Percentiles rank a stretch among this genome's conserved stretches.
Conservation (phyloP, 2,888 invertebrate species). For the Andrena hattorfiana region DNA sequence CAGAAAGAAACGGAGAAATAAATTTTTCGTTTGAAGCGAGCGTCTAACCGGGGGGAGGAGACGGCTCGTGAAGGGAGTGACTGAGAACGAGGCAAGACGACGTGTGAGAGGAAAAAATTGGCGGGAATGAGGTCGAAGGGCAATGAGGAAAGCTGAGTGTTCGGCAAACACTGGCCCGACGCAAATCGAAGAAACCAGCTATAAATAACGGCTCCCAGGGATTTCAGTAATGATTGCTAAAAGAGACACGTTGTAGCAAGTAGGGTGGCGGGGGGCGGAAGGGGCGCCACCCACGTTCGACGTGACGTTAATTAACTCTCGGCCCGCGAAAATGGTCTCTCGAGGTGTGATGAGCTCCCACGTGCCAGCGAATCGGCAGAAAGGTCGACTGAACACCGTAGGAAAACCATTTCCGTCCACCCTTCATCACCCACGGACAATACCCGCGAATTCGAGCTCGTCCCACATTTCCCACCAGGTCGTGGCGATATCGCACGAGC, state of each 20-base stretch:
- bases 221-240: slow-evolving; percentile 24
- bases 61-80: background rate
- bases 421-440: slow-evolving; percentile 12
- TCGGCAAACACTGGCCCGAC: slow-evolving; percentile 48
- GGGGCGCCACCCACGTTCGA: slow-evolving; percentile 30
- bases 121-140: slow-evolving; percentile 37
- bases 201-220: slow-evolving; percentile 49
- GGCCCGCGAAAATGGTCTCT: slow-evolving; percentile 24
- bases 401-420: slow-evolving; percentile 27
- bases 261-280: background rate
- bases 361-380: slow-evolving; percentile 16
- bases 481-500: background rate
- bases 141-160: slow-evolving; percentile 37
- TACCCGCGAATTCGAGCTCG: background rate
- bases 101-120: background rate
- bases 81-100: background rate
- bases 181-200: slow-evolving; percentile 32
- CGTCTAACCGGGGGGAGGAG: background rate
- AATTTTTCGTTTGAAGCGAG: background rate
- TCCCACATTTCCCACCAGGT: background rate
- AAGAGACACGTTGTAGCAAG: slow-evolving; percentile 2
- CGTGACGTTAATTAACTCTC: slow-evolving; percentile 66
- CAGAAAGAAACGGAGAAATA: background rate
- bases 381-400: slow-evolving; percentile 8
- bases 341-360: slow-evolving; percentile 17